These are phyloP conservation scores for Drosophila paracracens DNA, from an alignment of 2,888 invertebrate species.

Conservation along the genomic window DNA sequence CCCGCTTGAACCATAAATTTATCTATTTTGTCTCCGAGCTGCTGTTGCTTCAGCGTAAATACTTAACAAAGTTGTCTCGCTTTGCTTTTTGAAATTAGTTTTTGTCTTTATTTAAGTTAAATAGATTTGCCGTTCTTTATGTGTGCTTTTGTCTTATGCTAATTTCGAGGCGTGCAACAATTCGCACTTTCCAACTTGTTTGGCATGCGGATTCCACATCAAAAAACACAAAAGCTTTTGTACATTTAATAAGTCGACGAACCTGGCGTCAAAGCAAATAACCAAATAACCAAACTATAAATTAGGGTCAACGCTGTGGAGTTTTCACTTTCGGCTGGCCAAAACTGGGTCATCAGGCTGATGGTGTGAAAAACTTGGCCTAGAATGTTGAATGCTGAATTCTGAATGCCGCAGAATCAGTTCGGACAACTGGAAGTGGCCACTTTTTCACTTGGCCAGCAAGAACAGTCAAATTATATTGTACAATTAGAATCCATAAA, in stretches of 20 bases:
- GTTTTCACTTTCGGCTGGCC: conserved; percentile 72
- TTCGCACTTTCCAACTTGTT: conserved; percentile 82
- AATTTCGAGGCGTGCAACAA: conserved; percentile 81
- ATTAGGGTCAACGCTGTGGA: conserved; percentile 72
- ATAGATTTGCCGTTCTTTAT: conserved; percentile 30
- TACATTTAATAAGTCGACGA: conserved; percentile 54
- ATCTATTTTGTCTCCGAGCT: conserved; percentile 30
- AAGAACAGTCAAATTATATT: conserved; percentile 37
- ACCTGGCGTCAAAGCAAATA: conserved; percentile 40
- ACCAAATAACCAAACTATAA: conserved; percentile 65
- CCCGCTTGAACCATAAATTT: conserved; percentile 26
- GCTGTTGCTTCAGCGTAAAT: conserved; percentile 13
- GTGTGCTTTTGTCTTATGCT: conserved; percentile 52
- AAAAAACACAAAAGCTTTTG: conserved; percentile 45
- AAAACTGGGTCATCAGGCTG: conserved; percentile 56
- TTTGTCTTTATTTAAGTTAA: neutral
- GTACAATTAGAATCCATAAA: conserved; percentile 62
- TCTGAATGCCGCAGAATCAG: conserved; percentile 46
- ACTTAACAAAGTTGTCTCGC: conserved; percentile 20
- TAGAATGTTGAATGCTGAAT: conserved; percentile 16
- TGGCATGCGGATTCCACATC: conserved; percentile 53
- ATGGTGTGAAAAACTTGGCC: conserved; percentile 15
- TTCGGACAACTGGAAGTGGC: conserved; percentile 35
- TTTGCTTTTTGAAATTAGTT: conserved; percentile 20
- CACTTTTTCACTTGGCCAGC: conserved; percentile 35